A percentile compares a stretch with the other conserved stretches of the same genome.
These are phyloP conservation scores for Pyrocoelia pectoralis DNA, from an alignment of 2,888 invertebrate species.

Conservation along the genomic window DNA sequence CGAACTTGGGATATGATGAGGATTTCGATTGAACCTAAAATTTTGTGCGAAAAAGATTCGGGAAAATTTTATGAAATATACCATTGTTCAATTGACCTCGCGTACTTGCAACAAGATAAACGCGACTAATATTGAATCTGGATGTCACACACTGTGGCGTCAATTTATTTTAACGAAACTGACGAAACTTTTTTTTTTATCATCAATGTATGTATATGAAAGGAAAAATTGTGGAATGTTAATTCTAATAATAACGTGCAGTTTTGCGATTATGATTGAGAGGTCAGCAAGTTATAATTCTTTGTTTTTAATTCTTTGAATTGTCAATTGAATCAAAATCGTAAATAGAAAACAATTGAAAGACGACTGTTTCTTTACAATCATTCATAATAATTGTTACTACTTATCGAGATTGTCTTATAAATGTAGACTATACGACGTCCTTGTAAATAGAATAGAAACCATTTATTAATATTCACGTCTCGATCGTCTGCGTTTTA, in stretches of 20 bases:
- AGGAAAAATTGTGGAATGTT: background rate
- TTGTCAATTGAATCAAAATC: background rate
- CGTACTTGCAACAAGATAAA: background rate
- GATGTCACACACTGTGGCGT: background rate
- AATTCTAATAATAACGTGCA: background rate
- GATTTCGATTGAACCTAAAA: background rate
- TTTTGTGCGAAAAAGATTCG: background rate
- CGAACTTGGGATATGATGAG: background rate
- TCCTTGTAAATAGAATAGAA: no score
- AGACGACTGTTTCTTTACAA: background rate
- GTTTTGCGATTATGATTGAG: background rate
- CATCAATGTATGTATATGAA: background rate
- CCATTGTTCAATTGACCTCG: background rate
- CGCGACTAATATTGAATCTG: background rate
- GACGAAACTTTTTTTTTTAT: no score
- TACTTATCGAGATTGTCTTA: no score
- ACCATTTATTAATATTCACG: no score
- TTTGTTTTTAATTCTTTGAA: conserved; percentile 1
- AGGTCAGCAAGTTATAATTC: background rate
- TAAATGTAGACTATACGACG: no score
- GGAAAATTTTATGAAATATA: background rate
- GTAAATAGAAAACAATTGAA: background rate
- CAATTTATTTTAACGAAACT: background rate
- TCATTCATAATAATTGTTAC: no score
- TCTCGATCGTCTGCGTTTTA: no score